phyloP scores from a whole-genome alignment of 2,888 invertebrate species.

The Chrysolina oricalcia region DNA sequence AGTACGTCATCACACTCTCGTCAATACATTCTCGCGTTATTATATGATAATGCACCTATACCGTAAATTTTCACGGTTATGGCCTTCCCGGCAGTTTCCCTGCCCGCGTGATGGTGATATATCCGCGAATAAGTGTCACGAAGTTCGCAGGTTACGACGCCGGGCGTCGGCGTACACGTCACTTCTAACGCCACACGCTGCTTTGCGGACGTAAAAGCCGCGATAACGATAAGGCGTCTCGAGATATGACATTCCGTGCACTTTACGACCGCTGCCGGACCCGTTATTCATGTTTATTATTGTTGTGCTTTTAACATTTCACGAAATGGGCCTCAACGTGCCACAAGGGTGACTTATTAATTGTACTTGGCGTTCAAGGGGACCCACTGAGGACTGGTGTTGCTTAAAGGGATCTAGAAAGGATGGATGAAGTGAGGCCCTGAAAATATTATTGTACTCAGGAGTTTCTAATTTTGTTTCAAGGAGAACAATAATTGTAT shows the following conservation, averaged over 20 bases:
- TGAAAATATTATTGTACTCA: too few relatives aligned
- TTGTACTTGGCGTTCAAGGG: neutral
- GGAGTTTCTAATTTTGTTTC: too few relatives aligned
- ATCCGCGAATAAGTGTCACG: conserved; percentile 48
- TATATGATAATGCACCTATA: conserved; percentile 49
- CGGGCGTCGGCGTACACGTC: conserved; percentile 35
- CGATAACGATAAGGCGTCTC: conserved; percentile 71
- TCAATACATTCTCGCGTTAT: conserved; percentile 33
- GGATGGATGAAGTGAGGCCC: neutral
- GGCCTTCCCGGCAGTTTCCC: conserved; percentile 46
- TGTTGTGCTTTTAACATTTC: conserved; percentile 46
- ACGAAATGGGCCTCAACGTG: conserved; percentile 21
- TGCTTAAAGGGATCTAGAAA: neutral
- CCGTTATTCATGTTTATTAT: conserved; percentile 68
- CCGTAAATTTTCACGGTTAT: conserved; percentile 51
- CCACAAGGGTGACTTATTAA: conserved; percentile 1
- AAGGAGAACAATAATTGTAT: too few relatives aligned
- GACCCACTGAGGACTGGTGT: neutral
- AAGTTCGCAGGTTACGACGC: conserved; percentile 48
- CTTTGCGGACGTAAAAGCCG: conserved; percentile 61
- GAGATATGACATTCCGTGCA: conserved; percentile 71
- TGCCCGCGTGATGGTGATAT: conserved; percentile 49
- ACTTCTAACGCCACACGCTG: conserved; percentile 61
- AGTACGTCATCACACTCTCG: neutral
- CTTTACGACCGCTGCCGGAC: conserved; percentile 69